phyloP scores from a whole-genome alignment of 2,113 vertebrate species.

The Nestor notabilis region DNA sequence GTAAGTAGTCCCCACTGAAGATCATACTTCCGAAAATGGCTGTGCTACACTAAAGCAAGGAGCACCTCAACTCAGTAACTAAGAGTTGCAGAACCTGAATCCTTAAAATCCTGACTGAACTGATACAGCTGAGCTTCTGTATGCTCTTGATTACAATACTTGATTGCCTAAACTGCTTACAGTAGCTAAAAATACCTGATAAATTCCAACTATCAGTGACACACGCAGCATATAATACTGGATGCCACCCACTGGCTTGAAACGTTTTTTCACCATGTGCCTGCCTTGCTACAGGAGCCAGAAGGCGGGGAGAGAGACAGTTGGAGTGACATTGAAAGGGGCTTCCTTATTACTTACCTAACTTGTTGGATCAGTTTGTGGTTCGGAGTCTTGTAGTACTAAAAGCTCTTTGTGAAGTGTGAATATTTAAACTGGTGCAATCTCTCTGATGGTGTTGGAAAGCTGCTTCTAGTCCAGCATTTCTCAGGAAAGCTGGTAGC shows the following conservation, averaged over 20 bases:
- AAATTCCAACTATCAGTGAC: background rate
- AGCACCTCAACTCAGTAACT: background rate
- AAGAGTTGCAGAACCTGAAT: background rate
- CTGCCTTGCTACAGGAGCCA: background rate
- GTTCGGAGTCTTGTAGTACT: background rate
- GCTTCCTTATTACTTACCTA: background rate
- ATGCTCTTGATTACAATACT: slow-evolving; percentile 8
- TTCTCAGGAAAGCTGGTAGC: background rate
- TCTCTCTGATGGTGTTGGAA: background rate
- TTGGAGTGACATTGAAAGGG: background rate
- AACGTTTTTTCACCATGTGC: background rate
- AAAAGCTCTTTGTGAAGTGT: background rate
- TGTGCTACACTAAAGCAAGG: background rate
- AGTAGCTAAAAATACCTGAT: slow-evolving; percentile 46
- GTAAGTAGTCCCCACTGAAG: background rate
- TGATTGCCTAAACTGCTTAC: slow-evolving; percentile 34
- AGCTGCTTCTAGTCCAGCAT: background rate
- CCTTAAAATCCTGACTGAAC: background rate
- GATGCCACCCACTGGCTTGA: slow-evolving; percentile 18
- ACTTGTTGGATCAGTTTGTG: background rate
- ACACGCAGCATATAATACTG: background rate
- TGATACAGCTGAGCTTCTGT: background rate
- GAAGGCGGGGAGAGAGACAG: background rate
- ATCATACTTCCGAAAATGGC: background rate
- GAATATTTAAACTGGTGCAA: background rate